A percentile compares a stretch with the other conserved stretches of the same genome.
These are phyloP conservation scores for Columbina picui DNA, from an alignment of 2,113 vertebrate genomes.

Conservation along the genomic window DNA sequence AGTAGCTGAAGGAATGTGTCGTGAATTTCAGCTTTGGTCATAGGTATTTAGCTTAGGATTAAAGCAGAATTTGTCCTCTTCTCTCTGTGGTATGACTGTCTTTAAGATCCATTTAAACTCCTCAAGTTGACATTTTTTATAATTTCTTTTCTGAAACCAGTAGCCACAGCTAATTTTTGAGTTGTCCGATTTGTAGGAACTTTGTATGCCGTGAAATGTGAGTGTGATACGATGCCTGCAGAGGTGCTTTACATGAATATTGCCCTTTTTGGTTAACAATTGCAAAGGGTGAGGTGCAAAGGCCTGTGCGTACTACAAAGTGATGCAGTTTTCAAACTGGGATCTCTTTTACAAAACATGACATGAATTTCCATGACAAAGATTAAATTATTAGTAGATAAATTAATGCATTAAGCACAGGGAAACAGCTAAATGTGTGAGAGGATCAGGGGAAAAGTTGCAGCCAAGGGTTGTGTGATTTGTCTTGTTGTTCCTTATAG, in stretches of 20 bases:
- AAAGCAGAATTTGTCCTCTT: neutral
- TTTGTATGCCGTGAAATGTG: neutral
- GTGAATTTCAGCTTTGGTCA: neutral
- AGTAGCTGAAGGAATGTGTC: neutral
- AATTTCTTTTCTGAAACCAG: neutral
- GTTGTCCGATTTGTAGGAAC: neutral
- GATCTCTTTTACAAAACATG: neutral
- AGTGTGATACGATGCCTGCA: neutral
- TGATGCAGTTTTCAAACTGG: neutral
- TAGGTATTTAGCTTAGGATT: neutral
- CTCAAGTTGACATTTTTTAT: neutral
- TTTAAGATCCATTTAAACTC: neutral
- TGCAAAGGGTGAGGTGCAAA: neutral
- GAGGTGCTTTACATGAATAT: neutral
- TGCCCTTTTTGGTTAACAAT: neutral
- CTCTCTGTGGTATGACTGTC: neutral
- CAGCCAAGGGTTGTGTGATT: neutral
- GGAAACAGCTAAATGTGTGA: neutral
- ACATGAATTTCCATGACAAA: neutral
- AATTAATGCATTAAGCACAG: neutral
- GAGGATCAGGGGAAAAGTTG: neutral
- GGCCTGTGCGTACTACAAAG: neutral
- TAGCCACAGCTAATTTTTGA: neutral
- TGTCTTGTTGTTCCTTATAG: neutral
- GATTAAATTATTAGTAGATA: constrained; percentile 6